Base-by-base conservation (phyloP, 2,797 vertebrate genomes). In the Phaenicophaeus curvirostris region DNA sequence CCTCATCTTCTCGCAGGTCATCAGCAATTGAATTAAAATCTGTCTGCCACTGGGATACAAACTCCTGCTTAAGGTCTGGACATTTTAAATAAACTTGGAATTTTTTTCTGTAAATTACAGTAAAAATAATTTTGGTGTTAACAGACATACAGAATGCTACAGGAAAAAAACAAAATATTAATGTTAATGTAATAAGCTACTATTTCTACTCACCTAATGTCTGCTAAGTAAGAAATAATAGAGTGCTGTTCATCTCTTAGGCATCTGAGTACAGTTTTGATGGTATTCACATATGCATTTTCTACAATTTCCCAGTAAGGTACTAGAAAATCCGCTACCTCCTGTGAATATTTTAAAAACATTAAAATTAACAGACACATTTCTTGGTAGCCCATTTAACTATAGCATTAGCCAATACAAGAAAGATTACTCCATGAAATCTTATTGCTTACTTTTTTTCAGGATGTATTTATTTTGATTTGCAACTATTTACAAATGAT, bases 61-160 rank as follows among this genome's bases (percentile, higher is more conserved):
- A 98, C 69, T 98, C 98, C 96, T 99, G 99, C 92, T 98, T 99
- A 90, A 98, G 96, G 94, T 99, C 99, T 6, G 98, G 98, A 54
- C 97, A 97, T 42, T 89, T 95, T 68, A 99, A 94, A 94, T 97
- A 99, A 65, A 98, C 98, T 81, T 98, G 98, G 93, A 98, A 98
- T 16, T 63, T 89, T 91, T 94, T 96, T 93, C 98, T 98, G 91
- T 65, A 66, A 74, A 80, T 91, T 80, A 85, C 2, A 1, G 81
- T 65, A 33, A 77, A 94, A 77, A 91, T 21, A 59, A 42, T 44
- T 87, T 33, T 53, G 3, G 5, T 31, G 25, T 77, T 66, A 86
- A 90, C 92, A 59, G 50, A 65, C 9, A 94, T 11, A 46, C 1
- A 57, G 13, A 65, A 85, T 25, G 9, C 1, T 16, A 48, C 5